Evolutionary conservation across 2,113 vertebrate genomes (phyloP).

Genomic region (Pseudorectes ferrugineus): DNA sequence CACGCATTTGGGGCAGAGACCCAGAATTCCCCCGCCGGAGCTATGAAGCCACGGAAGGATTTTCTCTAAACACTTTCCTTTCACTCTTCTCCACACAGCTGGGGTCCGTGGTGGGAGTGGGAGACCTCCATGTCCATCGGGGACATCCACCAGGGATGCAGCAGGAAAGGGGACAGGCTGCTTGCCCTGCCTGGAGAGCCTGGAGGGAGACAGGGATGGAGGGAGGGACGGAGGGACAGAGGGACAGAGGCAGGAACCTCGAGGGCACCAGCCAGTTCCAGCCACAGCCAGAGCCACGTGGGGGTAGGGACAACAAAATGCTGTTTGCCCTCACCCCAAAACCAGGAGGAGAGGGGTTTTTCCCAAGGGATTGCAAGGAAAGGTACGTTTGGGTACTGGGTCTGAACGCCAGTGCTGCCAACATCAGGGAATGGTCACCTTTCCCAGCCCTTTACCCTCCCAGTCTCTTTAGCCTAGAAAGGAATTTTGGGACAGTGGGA

Average conservation of each 20-base stretch:
- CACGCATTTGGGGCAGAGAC: fast-evolving
- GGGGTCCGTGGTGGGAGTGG: fast-evolving
- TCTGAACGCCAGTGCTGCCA: background rate
- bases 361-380: background rate
- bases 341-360: background rate
- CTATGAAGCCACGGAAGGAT: background rate
- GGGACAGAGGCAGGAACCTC: background rate
- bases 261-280: background rate
- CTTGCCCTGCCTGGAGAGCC: background rate
- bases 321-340: background rate
- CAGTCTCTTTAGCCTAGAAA: background rate
- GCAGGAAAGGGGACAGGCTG: background rate
- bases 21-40: background rate
- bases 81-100: background rate
- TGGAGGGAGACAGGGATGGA: background rate
- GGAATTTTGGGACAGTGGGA: background rate
- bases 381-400: background rate
- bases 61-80: background rate
- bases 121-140: fast-evolving
- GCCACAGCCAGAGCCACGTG: background rate
- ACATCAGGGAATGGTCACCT: fast-evolving
- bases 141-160: fast-evolving
- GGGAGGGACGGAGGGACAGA: background rate
- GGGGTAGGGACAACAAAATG: background rate
- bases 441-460: background rate